Conservation (phyloP, 2,797 vertebrate genomes). For the Craterocephalus amniculus region DNA sequence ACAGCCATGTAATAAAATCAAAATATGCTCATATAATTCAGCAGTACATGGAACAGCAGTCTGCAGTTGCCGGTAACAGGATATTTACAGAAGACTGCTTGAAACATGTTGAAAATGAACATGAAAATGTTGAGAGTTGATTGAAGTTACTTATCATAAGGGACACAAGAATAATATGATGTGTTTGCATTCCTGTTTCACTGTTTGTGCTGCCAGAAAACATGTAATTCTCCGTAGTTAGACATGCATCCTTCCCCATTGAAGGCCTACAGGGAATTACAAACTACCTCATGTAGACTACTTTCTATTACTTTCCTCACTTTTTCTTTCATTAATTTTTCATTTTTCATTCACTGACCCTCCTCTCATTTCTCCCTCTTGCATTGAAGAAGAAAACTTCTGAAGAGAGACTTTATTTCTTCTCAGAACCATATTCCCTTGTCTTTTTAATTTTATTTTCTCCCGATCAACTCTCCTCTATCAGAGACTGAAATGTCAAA, state of each 20-base stretch:
- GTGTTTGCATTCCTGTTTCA: constrained; percentile 5
- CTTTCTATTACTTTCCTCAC: constrained; percentile 1
- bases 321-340: neutral
- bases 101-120: no score
- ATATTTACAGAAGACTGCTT: neutral
- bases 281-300: constrained; percentile 51
- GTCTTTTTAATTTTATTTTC: constrained; percentile 65
- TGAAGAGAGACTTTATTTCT: constrained; percentile 49
- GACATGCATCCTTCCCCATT: constrained; percentile 51
- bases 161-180: constrained; percentile 26
- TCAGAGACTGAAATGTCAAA: constrained; percentile 69
- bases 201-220: constrained; percentile 21
- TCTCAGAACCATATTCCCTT: constrained; percentile 60
- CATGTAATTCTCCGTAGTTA: constrained; percentile 40
- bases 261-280: constrained; percentile 51
- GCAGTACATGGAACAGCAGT: neutral
- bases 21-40: constrained; percentile 18
- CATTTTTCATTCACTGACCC: constrained; percentile 53
- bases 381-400: constrained; percentile 57
- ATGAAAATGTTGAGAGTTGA: constrained; percentile 14
- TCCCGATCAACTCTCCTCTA: constrained; percentile 52
- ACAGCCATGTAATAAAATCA: constrained; percentile 13
- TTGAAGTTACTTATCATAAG: constrained; percentile 32
- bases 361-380: constrained; percentile 60
- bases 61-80: neutral